These are phyloP conservation scores for Lipotes vexillifer DNA, from an alignment of 2,113 vertebrate species.

Conservation along the genomic window DNA sequence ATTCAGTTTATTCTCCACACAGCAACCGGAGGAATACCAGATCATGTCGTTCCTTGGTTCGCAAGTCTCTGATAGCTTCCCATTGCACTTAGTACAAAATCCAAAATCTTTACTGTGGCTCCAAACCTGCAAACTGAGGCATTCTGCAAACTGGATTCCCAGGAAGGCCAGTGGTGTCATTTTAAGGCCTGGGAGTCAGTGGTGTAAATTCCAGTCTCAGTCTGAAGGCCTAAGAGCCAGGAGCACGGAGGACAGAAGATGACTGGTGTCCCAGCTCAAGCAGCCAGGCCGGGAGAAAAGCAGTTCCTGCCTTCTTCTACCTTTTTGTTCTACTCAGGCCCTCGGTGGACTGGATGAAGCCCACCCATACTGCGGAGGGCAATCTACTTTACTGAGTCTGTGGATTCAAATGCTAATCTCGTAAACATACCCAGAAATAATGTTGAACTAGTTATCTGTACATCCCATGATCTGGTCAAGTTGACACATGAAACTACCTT, in stretches of 20 bases:
- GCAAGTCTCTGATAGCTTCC: background rate
- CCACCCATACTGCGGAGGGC: too few relatives aligned
- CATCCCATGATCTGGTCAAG: too few relatives aligned
- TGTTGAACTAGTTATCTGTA: too few relatives aligned
- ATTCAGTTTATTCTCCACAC: background rate
- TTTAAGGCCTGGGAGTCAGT: background rate
- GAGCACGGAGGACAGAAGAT: background rate
- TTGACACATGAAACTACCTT: background rate
- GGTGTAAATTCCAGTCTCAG: background rate
- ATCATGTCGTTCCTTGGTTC: background rate
- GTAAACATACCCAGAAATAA: too few relatives aligned
- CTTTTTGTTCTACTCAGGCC: too few relatives aligned
- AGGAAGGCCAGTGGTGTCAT: background rate
- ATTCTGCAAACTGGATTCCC: background rate
- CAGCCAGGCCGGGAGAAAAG: background rate
- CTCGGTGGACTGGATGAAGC: too few relatives aligned
- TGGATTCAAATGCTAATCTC: too few relatives aligned
- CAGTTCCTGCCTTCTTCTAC: too few relatives aligned
- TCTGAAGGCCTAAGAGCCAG: background rate
- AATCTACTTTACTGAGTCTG: too few relatives aligned
- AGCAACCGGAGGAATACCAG: background rate
- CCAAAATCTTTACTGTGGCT: background rate
- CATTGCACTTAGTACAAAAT: background rate
- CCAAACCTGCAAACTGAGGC: background rate
- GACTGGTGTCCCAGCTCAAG: background rate